phyloP scores from a whole-genome alignment of 1,140 invertebrate species.

The Araneus ventricosus region DNA sequence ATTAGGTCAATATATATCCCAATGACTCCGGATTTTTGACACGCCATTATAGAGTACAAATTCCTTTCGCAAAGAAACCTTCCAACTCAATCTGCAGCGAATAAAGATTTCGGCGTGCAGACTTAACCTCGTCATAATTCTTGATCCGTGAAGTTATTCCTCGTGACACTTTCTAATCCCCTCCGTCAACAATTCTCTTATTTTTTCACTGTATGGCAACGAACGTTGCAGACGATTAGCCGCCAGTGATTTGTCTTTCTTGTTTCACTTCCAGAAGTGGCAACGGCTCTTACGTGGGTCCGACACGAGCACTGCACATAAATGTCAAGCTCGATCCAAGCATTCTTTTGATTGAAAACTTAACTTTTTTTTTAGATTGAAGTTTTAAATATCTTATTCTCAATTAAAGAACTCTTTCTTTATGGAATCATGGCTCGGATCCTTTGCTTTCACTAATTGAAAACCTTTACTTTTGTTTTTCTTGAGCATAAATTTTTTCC shows the following conservation, averaged over 20 bases:
- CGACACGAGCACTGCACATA: not conserved
- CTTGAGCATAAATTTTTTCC: no score
- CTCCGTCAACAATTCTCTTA: not conserved
- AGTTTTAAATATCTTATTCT: no score
- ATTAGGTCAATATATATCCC: no score
- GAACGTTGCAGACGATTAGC: slow-evolving; percentile 22
- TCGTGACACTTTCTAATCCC: slow-evolving; percentile 1
- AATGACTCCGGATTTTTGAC: no score
- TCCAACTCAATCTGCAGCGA: not conserved
- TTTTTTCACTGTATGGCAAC: not conserved
- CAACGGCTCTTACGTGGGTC: not conserved
- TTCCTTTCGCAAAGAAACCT: not conserved
- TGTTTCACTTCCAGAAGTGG: not conserved
- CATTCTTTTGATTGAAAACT: no score
- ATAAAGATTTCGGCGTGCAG: not conserved
- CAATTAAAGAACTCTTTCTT: no score
- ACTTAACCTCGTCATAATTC: not conserved
- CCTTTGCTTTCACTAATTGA: no score
- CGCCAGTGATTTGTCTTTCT: not conserved
- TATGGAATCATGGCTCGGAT: no score
- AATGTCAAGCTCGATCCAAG: not conserved
- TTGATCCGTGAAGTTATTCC: slow-evolving; percentile 26
- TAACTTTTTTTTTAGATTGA: no score
- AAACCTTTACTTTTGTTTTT: no score
- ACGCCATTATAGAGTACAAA: no score